These are phyloP conservation scores for Danio aesculapii DNA, from an alignment of 2,797 vertebrate genomes.

Conservation along the genomic window DNA sequence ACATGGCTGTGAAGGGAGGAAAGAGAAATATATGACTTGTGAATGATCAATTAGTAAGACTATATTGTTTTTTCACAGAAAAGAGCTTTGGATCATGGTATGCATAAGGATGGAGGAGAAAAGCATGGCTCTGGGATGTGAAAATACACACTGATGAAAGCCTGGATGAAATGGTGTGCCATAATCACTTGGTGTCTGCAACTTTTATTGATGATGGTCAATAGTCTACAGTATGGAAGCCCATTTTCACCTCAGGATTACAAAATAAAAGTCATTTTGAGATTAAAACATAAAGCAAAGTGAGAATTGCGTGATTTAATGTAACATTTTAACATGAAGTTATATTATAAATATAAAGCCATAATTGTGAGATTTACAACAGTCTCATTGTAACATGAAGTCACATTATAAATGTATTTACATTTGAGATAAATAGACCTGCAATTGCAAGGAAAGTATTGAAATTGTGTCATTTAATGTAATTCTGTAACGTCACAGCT, in stretches of 20 bases:
- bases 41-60: constrained; percentile 39
- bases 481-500: no score
- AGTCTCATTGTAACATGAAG: background rate
- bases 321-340: no score
- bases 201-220: constrained; percentile 45
- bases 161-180: constrained; percentile 62
- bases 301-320: no score
- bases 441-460: no score
- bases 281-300: background rate
- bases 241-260: background rate
- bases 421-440: background rate
- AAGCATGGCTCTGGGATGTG: constrained; percentile 77
- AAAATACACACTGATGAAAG: constrained; percentile 56
- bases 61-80: constrained; percentile 70
- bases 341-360: no score
- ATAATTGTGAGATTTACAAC: background rate
- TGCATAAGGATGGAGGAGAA: constrained; percentile 75
- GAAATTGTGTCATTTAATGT: no score
- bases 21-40: constrained; percentile 1
- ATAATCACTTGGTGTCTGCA: constrained; percentile 60
- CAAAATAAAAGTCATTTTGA: background rate
- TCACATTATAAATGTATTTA: background rate
- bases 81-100: constrained; percentile 70
- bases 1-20: constrained; percentile 80
- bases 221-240: background rate